phyloP scores from a whole-genome alignment of 2,797 vertebrate species.

The Cuculus canorus region DNA sequence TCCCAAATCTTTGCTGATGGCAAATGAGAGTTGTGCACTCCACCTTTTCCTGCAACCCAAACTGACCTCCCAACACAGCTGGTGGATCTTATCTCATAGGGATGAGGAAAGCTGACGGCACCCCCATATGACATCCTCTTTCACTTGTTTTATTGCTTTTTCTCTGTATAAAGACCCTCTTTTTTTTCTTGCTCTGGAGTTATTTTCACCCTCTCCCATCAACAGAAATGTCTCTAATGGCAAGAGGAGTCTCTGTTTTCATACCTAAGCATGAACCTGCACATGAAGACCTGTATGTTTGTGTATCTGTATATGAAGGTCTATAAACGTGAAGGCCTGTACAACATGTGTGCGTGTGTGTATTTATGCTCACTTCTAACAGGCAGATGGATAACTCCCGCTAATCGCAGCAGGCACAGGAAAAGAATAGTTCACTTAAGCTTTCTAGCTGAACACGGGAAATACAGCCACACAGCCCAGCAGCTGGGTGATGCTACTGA shows the following conservation, averaged over 20 bases:
- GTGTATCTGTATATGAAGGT: too few species aligned
- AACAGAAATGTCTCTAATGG: not conserved
- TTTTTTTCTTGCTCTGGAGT: not conserved
- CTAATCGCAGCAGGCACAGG: not conserved
- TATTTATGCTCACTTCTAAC: not conserved
- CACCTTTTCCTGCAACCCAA: fast-evolving
- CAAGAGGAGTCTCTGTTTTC: not conserved
- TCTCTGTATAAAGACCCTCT: not conserved
- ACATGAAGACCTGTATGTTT: not conserved
- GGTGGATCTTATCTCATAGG: not conserved
- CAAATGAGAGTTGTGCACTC: not conserved
- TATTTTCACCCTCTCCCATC: not conserved
- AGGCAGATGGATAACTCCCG: not conserved
- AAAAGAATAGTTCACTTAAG: not conserved
- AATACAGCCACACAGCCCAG: not conserved
- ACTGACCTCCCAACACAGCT: not conserved
- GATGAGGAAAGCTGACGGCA: not conserved
- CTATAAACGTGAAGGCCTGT: not conserved
- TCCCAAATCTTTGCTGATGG: not conserved
- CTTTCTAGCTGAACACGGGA: not conserved
- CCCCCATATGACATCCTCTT: not conserved
- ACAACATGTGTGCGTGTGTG: fast-evolving
- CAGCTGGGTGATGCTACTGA: not conserved
- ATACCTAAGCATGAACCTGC: not conserved
- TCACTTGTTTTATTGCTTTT: not conserved